These are phyloP conservation scores for Gambusia yucatana DNA, from an alignment of 2,797 vertebrate species.

Conservation along the genomic window DNA sequence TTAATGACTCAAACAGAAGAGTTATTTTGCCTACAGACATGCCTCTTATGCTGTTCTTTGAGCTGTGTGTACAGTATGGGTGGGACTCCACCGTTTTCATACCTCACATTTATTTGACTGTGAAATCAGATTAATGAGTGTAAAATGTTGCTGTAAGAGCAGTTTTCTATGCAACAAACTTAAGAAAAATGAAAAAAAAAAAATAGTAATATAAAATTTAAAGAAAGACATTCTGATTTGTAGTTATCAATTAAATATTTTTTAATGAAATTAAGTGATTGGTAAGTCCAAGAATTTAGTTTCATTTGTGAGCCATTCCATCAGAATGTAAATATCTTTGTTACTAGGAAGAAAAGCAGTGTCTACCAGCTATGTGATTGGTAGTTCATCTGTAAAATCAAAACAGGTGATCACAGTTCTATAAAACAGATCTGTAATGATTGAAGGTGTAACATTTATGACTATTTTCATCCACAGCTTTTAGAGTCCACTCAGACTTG, in stretches of 20 bases:
- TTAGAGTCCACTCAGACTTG: background rate
- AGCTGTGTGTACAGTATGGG: background rate
- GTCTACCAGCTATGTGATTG: background rate
- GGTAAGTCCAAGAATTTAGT: background rate
- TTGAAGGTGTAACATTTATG: background rate
- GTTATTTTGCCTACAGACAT: constrained; percentile 68
- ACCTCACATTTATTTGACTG: constrained; percentile 46
- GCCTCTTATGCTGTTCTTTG: constrained; percentile 33
- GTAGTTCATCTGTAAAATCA: background rate
- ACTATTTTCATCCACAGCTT: background rate
- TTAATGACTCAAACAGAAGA: constrained; percentile 78
- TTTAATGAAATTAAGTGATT: background rate
- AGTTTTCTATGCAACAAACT: constrained; percentile 20
- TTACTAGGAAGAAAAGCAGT: background rate
- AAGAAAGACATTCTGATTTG: background rate
- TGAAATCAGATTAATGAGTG: constrained; percentile 53
- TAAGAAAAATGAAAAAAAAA: too few species aligned
- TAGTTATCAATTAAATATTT: background rate
- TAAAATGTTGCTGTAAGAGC: constrained; percentile 34
- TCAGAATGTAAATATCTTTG: background rate
- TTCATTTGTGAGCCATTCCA: background rate
- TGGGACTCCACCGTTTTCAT: constrained; percentile 21
- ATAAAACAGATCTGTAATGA: background rate
- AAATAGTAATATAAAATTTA: background rate
- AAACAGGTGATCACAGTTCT: background rate